Conservation (phyloP, 1,140 invertebrate genomes). For the Mya arenaria region DNA sequence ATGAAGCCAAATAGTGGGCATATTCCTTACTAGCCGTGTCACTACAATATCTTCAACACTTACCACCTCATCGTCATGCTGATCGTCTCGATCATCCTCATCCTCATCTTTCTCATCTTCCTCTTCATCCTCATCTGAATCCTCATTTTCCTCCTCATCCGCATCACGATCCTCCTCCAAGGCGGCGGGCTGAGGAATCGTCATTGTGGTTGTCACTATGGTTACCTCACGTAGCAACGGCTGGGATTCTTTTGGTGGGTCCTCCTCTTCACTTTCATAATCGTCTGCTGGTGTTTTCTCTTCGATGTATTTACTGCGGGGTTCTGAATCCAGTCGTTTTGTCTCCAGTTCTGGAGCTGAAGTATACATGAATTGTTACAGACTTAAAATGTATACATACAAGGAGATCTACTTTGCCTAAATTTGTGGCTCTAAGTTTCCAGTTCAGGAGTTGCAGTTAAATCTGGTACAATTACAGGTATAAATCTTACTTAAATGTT, state of each 20-base stretch:
- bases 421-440: too few relatives aligned
- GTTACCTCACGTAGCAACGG: conserved; percentile 69
- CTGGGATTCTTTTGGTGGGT: conserved; percentile 69
- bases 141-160: conserved; percentile 41
- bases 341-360: conserved; percentile 73
- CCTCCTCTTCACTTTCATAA: conserved; percentile 64
- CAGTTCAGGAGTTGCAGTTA: too few relatives aligned
- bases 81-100: conserved; percentile 30
- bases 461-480: too few relatives aligned
- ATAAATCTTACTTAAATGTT: too few relatives aligned
- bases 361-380: too few relatives aligned
- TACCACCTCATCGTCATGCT: conserved; percentile 40
- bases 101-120: conserved; percentile 35
- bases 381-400: too few relatives aligned
- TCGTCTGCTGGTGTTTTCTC: conserved; percentile 29
- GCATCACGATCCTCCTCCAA: conserved; percentile 44
- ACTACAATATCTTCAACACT: too few relatives aligned
- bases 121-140: conserved; percentile 38
- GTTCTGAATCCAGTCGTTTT: conserved; percentile 61
- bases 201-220: conserved; percentile 57
- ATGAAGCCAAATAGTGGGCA: too few relatives aligned
- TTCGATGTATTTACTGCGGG: conserved; percentile 35
- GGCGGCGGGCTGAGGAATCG: conserved; percentile 13
- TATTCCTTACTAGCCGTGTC: too few relatives aligned
- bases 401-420: too few relatives aligned